Evolutionary conservation across 1,140 invertebrate genomes (phyloP).

Genomic region (Cotesia glomerata): DNA sequence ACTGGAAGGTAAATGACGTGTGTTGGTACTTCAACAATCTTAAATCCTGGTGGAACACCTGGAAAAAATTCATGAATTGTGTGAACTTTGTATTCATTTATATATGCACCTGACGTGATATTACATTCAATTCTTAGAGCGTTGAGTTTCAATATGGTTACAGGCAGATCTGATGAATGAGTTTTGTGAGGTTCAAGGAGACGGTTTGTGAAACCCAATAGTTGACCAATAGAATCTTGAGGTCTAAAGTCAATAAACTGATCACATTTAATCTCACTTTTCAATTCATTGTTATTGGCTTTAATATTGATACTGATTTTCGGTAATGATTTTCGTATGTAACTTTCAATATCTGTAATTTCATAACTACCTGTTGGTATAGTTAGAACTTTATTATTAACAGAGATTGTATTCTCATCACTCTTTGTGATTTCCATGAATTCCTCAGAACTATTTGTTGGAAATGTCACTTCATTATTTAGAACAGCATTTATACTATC

Average conservation of each 20-base stretch:
- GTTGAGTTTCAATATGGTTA: neutral
- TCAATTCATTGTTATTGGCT: neutral
- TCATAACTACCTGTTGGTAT: slow-evolving; percentile 52
- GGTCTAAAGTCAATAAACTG: no score
- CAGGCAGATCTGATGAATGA: no score
- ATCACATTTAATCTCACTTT: neutral
- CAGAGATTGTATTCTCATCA: neutral
- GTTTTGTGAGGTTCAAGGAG: no score
- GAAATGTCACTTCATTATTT: no score
- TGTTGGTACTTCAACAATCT: neutral
- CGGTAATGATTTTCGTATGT: slow-evolving; percentile 6
- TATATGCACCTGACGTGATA: neutral
- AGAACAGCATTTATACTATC: no score
- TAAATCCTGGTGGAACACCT: neutral
- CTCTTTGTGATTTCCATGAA: no score
- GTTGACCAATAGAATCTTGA: no score
- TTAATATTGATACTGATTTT: neutral
- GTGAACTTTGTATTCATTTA: neutral
- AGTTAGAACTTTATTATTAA: slow-evolving; percentile 38
- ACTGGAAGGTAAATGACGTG: neutral
- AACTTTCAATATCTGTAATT: slow-evolving; percentile 42
- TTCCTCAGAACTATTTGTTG: no score
- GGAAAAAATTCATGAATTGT: neutral
- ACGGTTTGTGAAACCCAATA: no score
- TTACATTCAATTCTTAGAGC: neutral